Conservation (phyloP, 2,797 vertebrate genomes). For the Coluber constrictor region DNA sequence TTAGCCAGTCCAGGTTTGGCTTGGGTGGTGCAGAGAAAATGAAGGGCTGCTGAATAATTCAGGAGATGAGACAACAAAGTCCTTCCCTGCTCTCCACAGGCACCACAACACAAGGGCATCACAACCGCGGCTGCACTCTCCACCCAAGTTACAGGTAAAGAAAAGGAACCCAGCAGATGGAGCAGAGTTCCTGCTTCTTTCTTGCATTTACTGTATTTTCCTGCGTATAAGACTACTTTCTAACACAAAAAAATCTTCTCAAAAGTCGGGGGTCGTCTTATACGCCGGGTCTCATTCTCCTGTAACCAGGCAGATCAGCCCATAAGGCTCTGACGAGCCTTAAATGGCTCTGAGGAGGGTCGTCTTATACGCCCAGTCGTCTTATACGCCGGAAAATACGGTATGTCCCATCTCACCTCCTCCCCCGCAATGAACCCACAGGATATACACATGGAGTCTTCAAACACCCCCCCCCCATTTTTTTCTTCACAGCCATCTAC, state of each 20-base stretch:
- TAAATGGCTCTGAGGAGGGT: no score
- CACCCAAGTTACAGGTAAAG: background rate
- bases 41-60: slow-evolving; percentile 67
- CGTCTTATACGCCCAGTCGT: no score
- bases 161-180: no score
- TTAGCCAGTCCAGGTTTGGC: slow-evolving; percentile 56
- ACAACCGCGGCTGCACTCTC: background rate
- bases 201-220: no score
- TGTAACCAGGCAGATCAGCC: no score
- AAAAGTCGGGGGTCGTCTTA: no score
- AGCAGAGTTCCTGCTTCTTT: background rate
- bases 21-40: slow-evolving; percentile 52
- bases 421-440: background rate
- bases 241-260: no score
- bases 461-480: background rate
- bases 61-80: slow-evolving; percentile 56
- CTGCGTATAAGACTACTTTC: no score
- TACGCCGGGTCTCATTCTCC: no score
- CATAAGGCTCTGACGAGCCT: no score
- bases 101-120: slow-evolving; percentile 1
- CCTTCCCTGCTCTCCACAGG: background rate
- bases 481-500: background rate
- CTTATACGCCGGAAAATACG: no score
- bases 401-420: background rate
- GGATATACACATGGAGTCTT: no score